phyloP scores from a whole-genome alignment of 2,888 invertebrate genomes.

The Helicoverpa assulta region DNA sequence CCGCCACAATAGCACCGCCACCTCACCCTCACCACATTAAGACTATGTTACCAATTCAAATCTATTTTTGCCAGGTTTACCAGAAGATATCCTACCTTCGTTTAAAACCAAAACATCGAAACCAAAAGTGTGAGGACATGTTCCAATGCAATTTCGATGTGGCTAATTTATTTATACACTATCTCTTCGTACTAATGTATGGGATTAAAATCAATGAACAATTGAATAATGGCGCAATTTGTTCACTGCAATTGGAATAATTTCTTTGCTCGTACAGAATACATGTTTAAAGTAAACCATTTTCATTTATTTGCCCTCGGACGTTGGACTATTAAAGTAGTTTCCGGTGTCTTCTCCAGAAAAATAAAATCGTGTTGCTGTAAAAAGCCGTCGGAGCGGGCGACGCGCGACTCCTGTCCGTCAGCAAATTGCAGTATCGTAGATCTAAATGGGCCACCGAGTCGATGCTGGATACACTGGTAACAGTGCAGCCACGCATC shows the following conservation, averaged over 20 bases:
- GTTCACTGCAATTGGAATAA: slow-evolving; percentile 37
- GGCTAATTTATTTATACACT: slow-evolving; percentile 30
- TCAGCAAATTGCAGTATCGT: slow-evolving; percentile 83
- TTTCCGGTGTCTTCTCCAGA: slow-evolving; percentile 1
- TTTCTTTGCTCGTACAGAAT: slow-evolving; percentile 35
- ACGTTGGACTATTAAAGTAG: not conserved
- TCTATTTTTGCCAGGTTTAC: slow-evolving; percentile 68
- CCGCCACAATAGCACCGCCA: slow-evolving; percentile 81
- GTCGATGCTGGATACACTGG: slow-evolving; percentile 80
- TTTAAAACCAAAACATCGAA: slow-evolving; percentile 47
- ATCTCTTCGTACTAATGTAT: slow-evolving; percentile 36
- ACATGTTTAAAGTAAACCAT: slow-evolving; percentile 24
- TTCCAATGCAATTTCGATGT: slow-evolving; percentile 20
- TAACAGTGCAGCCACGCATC: slow-evolving; percentile 80
- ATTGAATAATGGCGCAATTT: slow-evolving; percentile 37
- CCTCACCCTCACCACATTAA: slow-evolving; percentile 67
- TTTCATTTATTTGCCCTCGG: slow-evolving; percentile 27
- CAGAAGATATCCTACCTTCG: slow-evolving; percentile 32
- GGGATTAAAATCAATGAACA: slow-evolving; percentile 44
- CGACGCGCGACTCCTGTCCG: slow-evolving; percentile 80
- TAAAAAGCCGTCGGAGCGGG: slow-evolving; percentile 67
- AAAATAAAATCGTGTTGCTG: slow-evolving; percentile 14
- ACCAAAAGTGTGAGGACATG: slow-evolving; percentile 32
- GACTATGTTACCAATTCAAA: slow-evolving; percentile 74
- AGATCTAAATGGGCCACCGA: slow-evolving; percentile 87